Percentiles rank a stretch among this genome's conserved stretches.
phyloP scores from a whole-genome alignment of 2,113 vertebrate genomes.

The Pundamilia nyererei region DNA sequence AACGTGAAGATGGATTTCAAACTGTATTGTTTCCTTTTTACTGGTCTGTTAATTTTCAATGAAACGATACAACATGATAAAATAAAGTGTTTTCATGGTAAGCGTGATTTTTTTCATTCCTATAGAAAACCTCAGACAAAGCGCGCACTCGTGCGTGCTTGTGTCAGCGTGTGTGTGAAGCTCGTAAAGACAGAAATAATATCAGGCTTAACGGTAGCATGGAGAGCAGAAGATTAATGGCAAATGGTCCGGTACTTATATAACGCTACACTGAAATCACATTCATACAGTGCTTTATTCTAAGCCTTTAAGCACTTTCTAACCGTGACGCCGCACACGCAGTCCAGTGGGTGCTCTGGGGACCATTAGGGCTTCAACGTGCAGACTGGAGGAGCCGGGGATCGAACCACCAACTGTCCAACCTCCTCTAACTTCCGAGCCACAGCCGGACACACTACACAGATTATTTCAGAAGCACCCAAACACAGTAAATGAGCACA shows the following conservation, averaged over 20 bases:
- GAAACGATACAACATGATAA: slow-evolving; percentile 51
- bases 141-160: background rate
- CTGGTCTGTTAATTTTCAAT: slow-evolving; percentile 56
- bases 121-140: background rate
- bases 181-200: background rate
- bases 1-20: slow-evolving; percentile 27
- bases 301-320: background rate
- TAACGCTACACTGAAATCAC: background rate
- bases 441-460: background rate
- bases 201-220: background rate
- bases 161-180: background rate
- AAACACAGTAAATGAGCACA: background rate
- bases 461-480: background rate
- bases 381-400: background rate
- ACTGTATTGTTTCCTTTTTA: slow-evolving; percentile 58
- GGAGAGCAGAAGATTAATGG: background rate
- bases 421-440: background rate
- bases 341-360: background rate
- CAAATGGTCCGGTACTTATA: background rate
- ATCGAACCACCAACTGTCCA: background rate
- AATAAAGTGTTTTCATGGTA: slow-evolving; percentile 72
- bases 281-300: background rate
- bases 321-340: background rate
- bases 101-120: background rate
- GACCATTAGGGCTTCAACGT: background rate